A percentile compares a stretch with the other conserved stretches of the same genome.
phyloP scores from a whole-genome alignment of 2,113 vertebrate genomes.

The Myanophis thanlyinensis region DNA sequence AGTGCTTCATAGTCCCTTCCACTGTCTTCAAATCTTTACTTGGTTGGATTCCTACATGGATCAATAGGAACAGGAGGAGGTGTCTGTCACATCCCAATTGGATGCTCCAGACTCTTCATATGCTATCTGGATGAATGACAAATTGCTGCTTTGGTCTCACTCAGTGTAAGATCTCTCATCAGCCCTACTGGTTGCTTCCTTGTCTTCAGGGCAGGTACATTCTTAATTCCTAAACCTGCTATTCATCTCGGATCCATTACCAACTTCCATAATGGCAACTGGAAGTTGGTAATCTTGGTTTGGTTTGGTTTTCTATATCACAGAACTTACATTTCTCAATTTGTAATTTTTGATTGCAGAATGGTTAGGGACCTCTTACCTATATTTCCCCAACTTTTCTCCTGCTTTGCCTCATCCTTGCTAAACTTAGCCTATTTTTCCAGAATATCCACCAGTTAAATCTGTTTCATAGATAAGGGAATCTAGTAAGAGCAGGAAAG shows the following conservation, averaged over 20 bases:
- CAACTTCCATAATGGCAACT: background rate
- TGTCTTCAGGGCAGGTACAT: background rate
- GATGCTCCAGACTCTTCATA: background rate
- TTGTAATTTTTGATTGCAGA: background rate
- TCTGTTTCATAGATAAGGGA: conserved; percentile 24
- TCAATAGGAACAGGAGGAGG: background rate
- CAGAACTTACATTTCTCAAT: background rate
- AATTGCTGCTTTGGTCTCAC: background rate
- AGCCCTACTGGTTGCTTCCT: background rate
- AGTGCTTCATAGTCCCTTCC: background rate
- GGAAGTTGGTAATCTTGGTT: background rate
- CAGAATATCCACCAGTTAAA: conserved; percentile 20
- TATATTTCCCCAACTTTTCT: background rate
- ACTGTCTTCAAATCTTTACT: background rate
- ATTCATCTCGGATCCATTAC: background rate
- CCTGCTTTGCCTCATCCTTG: conserved; percentile 3
- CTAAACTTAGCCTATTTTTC: background rate
- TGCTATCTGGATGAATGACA: background rate
- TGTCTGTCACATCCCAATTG: background rate
- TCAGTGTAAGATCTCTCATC: background rate
- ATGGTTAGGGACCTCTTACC: background rate
- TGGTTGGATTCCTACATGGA: background rate
- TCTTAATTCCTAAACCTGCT: background rate
- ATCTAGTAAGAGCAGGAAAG: conserved; percentile 42
- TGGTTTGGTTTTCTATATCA: background rate